Conservation (phyloP, 2,888 invertebrate species). For the Theodoxus fluviatilis region DNA sequence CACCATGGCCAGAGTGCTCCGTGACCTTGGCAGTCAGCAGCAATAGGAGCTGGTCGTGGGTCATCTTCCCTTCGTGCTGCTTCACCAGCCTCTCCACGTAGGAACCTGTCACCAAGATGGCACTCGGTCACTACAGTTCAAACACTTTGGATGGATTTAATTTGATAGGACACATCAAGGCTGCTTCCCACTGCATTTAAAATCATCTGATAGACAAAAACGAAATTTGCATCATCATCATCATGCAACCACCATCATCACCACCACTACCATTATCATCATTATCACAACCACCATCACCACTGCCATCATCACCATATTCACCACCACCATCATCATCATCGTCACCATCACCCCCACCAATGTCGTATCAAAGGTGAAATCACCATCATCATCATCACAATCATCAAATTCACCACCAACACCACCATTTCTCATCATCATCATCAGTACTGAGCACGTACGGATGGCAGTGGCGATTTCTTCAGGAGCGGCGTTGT, state of each 20-base stretch:
- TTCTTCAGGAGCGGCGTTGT: slow-evolving; percentile 37
- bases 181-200: background rate
- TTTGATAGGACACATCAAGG: background rate
- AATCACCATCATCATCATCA: no score
- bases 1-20: slow-evolving; percentile 37
- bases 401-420: no score
- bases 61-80: slow-evolving; percentile 50
- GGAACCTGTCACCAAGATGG: slow-evolving; percentile 36
- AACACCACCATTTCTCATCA: no score
- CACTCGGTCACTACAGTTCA: no score
- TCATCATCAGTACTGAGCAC: slow-evolving; percentile 9
- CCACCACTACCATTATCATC: background rate
- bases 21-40: slow-evolving; percentile 49
- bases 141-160: no score
- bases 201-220: background rate
- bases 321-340: no score
- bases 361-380: background rate
- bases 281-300: no score
- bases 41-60: slow-evolving; percentile 50
- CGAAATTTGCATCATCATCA: background rate
- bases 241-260: background rate
- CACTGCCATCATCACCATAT: no score
- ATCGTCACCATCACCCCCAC: background rate
- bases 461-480: slow-evolving; percentile 42
- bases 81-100: slow-evolving; percentile 47